These are phyloP conservation scores for Drosophila novamexicana DNA, from an alignment of 1,140 invertebrate genomes.

Conservation along the genomic window DNA sequence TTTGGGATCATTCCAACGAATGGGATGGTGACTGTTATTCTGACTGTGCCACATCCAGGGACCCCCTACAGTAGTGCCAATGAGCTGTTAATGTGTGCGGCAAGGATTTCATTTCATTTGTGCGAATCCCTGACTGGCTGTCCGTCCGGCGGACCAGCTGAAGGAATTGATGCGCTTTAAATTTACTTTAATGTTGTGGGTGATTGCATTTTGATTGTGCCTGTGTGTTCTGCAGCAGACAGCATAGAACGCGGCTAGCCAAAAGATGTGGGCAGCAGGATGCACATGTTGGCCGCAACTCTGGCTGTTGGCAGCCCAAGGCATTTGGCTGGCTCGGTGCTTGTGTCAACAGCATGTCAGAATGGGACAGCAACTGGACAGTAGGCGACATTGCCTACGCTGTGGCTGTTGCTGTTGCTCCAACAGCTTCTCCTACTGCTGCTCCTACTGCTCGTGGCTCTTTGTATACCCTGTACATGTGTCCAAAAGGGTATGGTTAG, in stretches of 20 bases:
- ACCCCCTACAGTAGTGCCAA: slow-evolving; percentile 80
- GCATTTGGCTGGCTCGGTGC: slow-evolving; percentile 50
- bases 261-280: slow-evolving; percentile 70
- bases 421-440: slow-evolving; percentile 22
- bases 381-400: slow-evolving; percentile 63
- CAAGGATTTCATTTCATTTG: slow-evolving; percentile 78
- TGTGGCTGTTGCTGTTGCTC: slow-evolving; percentile 40
- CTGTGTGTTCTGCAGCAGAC: slow-evolving; percentile 16
- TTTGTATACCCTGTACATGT: slow-evolving; percentile 19
- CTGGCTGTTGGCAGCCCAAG: slow-evolving; percentile 66
- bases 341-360: slow-evolving; percentile 81
- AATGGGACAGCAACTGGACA: slow-evolving; percentile 59
- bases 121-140: slow-evolving; percentile 34
- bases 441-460: slow-evolving; percentile 32
- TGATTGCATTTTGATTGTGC: slow-evolving; percentile 77
- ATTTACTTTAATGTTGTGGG: slow-evolving; percentile 78
- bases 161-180: slow-evolving; percentile 47
- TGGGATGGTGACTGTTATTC: slow-evolving; percentile 32
- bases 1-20: slow-evolving; percentile 43
- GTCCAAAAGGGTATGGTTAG: too few species aligned
- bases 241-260: slow-evolving; percentile 49
- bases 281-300: slow-evolving; percentile 37
- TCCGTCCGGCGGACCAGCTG: neutral
- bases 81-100: slow-evolving; percentile 81
- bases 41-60: slow-evolving; percentile 28